Base-by-base conservation (phyloP, 2,113 vertebrate species). In the Ochotona curzoniae region DNA sequence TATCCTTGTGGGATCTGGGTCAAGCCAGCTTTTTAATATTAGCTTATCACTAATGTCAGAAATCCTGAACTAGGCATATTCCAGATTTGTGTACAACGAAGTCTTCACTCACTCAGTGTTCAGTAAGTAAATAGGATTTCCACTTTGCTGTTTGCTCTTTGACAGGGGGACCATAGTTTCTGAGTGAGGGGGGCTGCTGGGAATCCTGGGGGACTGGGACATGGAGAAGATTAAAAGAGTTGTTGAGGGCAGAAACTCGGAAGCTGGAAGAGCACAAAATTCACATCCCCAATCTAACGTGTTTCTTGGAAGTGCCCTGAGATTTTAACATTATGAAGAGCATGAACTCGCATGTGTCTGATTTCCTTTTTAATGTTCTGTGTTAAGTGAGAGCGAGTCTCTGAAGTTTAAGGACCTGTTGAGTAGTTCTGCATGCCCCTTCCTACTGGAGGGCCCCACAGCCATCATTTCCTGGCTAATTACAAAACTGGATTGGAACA, bases 311-410 rank as follows among this genome's bases (percentile, higher is more conserved):
- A 83, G 49, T 78, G 66, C 15, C 80, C 28, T 63, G 91, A 74
- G 51, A 25, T 93, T 70, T 83, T 1, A 7, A 63, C 44, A 57
- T 18, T 79, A 32, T 35, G 30, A 17, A 87, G 84, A 60, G 18
- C 73, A 9, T 82, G 71, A 93, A 70, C 23, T 44, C 35, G 57
- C 67, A 14, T 76, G 21, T 25, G 8, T 74, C 54, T 26, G 54
- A 92, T 93, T 84, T 90, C 60, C 61, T 80, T 80, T 90, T 75
- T n/a, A 93, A 44, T 81, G 83, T 61, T 63, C 73, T 69, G 4
- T 8, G 10, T 35, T 51, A 83, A 76, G 87, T 67, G 78, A 82
- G 69, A 60, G 70, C 44, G 54, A 70, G 57, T 32, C 44, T 83
- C 47, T 84, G 14, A 86, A 25, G 57, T 81, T 81, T 60, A 86